Conservation (phyloP, 1,140 invertebrate species). For the Littorina saxatilis region DNA sequence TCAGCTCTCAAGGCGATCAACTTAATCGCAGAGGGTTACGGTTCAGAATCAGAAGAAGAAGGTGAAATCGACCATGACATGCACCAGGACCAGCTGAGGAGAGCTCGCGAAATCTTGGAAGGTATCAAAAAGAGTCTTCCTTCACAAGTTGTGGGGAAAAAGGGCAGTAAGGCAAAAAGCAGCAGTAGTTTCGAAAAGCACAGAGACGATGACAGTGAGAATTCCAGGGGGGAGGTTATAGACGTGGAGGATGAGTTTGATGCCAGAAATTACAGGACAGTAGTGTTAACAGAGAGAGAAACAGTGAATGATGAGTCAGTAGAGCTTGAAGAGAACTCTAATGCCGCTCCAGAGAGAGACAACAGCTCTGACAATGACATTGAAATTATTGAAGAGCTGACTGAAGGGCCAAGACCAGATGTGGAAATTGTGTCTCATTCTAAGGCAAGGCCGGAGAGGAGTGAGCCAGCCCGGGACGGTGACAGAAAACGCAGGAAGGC, state of each 20-base stretch:
- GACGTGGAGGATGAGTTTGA: constrained; percentile 45
- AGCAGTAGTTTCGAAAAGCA: not conserved
- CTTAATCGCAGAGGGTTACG: constrained; percentile 72
- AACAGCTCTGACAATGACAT: constrained; percentile 40
- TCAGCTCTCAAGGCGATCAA: constrained; percentile 63
- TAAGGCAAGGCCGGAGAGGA: not conserved
- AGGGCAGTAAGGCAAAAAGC: not conserved
- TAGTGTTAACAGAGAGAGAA: constrained; percentile 30
- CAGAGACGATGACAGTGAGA: not conserved
- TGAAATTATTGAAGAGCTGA: constrained; percentile 46
- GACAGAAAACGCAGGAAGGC: constrained; percentile 69
- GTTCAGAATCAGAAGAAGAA: constrained; percentile 69
- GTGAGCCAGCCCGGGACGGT: not conserved
- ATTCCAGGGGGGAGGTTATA: constrained; percentile 37
- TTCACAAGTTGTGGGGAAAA: not conserved
- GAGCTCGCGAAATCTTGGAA: constrained; percentile 41
- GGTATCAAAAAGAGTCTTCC: constrained; percentile 28
- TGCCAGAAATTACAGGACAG: not conserved
- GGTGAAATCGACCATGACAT: constrained; percentile 71
- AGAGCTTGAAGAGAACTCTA: not conserved
- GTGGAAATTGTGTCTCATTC: not conserved
- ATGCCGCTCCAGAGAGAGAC: constrained; percentile 30
- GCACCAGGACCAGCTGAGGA: constrained; percentile 40
- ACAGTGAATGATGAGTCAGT: not conserved
- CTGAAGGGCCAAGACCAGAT: constrained; percentile 18